phyloP scores from a whole-genome alignment of 2,797 vertebrate species.

The Clarias platycephalus region DNA sequence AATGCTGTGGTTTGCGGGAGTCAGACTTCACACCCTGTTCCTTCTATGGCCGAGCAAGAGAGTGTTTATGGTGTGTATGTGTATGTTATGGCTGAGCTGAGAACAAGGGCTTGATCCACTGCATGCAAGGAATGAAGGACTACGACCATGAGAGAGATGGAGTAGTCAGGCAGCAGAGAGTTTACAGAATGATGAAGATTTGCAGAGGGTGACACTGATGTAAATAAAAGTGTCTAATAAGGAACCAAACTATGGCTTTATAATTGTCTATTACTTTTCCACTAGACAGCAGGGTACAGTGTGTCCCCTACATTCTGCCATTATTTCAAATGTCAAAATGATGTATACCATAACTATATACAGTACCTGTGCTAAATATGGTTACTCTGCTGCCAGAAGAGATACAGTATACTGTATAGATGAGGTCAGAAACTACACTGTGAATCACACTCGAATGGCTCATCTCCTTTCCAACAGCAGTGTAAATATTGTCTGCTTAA shows the following conservation, averaged over 20 bases:
- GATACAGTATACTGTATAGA: too few relatives aligned
- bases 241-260: background rate
- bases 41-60: slow-evolving; percentile 53
- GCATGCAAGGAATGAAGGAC: slow-evolving; percentile 64
- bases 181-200: background rate
- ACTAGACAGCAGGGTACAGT: background rate
- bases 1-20: slow-evolving; percentile 58
- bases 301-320: background rate
- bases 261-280: background rate
- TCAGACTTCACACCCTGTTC: slow-evolving; percentile 65
- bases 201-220: background rate
- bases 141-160: background rate
- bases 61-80: slow-evolving; percentile 69
- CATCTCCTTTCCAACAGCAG: background rate
- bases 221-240: background rate
- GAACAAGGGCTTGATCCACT: slow-evolving; percentile 69
- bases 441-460: background rate
- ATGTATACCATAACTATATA: background rate
- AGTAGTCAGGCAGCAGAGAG: background rate
- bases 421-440: background rate
- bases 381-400: background rate
- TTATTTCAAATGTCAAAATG: slow-evolving; percentile 1
- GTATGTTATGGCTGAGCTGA: slow-evolving; percentile 30
- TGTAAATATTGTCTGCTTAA: background rate
- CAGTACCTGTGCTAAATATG: background rate